These are phyloP conservation scores for Scaptomyza flava DNA, from an alignment of 2,888 invertebrate genomes.

Conservation along the genomic window DNA sequence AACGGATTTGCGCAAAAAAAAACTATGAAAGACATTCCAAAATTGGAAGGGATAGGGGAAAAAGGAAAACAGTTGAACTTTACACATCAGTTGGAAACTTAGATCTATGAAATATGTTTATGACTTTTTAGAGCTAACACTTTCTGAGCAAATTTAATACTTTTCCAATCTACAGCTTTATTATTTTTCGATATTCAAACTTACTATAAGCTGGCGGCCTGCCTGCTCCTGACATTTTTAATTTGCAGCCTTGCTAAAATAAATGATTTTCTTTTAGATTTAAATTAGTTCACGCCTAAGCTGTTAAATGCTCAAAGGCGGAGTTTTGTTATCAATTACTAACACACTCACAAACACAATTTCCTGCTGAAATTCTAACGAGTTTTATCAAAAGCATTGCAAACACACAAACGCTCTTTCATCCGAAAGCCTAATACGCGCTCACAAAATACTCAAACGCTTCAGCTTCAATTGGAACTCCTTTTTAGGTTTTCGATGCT, in stretches of 20 bases:
- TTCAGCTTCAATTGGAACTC: conserved; percentile 31
- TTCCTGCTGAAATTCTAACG: conserved; percentile 25
- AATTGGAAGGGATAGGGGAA: background rate
- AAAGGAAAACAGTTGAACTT: background rate
- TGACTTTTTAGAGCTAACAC: conserved; percentile 40
- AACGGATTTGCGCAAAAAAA: conserved; percentile 56
- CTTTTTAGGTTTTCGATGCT: conserved; percentile 63
- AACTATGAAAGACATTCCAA: conserved; percentile 58
- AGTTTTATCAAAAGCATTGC: conserved; percentile 45
- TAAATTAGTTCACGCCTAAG: conserved; percentile 41
- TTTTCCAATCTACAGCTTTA: conserved; percentile 43
- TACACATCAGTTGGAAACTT: conserved; percentile 1
- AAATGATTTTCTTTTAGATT: conserved; percentile 45
- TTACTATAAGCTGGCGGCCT: conserved; percentile 11
- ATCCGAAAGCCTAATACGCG: background rate
- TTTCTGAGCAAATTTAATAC: conserved; percentile 41
- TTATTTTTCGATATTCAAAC: conserved; percentile 59
- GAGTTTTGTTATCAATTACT: background rate
- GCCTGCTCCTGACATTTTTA: conserved; percentile 14
- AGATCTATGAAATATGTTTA: conserved; percentile 2
- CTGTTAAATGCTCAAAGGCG: conserved; percentile 23
- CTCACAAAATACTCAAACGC: conserved; percentile 43
- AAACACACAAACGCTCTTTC: conserved; percentile 16
- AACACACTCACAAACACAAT: background rate
- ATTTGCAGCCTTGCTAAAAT: conserved; percentile 29